Percentiles rank a stretch among this genome's conserved stretches.
Conservation (phyloP, 2,888 invertebrate species). For the Callosobruchus maculatus region DNA sequence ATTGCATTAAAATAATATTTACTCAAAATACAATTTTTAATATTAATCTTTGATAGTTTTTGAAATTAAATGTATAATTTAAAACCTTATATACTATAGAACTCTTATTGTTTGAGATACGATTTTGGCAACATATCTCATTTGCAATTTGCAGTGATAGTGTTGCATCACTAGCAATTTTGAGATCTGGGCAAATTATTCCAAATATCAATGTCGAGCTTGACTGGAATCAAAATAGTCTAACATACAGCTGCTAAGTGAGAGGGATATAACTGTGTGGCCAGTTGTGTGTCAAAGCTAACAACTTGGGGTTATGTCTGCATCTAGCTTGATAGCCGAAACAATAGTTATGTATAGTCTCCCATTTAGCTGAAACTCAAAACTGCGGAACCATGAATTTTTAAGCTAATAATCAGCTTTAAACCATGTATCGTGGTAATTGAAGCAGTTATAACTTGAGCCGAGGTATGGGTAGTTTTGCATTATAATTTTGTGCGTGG, state of each 20-base stretch:
- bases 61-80: too few relatives aligned
- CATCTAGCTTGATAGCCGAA: neutral
- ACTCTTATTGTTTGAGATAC: too few relatives aligned
- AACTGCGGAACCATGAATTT: too few relatives aligned
- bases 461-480: too few relatives aligned
- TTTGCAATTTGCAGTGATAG: neutral
- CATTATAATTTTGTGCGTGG: too few relatives aligned
- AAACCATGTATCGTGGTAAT: neutral
- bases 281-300: conserved; percentile 36
- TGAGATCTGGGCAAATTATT: too few relatives aligned
- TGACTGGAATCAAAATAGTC: conserved; percentile 8
- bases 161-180: too few relatives aligned
- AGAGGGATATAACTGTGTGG: conserved; percentile 29
- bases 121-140: too few relatives aligned
- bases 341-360: conserved; percentile 9
- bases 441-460: neutral
- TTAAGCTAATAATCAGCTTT: neutral
- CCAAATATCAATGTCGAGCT: neutral
- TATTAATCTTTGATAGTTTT: too few relatives aligned
- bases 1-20: too few relatives aligned
- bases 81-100: too few relatives aligned
- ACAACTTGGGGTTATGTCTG: conserved; percentile 25
- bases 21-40: too few relatives aligned
- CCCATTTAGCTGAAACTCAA: conserved; percentile 17
- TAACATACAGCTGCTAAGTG: conserved; percentile 37